Base-by-base conservation (phyloP, 2,888 invertebrate species). In the Antitype chi region DNA sequence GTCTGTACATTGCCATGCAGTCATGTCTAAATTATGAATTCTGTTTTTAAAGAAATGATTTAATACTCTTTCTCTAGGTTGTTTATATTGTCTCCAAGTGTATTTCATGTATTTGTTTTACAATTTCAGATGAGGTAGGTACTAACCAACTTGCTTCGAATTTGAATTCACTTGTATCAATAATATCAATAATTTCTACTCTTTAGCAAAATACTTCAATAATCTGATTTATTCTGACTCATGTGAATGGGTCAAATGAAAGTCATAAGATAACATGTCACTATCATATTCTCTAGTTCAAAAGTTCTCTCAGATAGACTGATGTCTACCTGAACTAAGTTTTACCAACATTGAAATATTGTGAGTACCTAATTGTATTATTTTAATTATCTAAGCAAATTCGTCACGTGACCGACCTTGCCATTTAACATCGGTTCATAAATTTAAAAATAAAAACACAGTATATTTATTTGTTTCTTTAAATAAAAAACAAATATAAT, bases 201-300 rank as follows among this genome's bases (percentile, higher is more conserved):
- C 1, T 49, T 57, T n/a, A 38, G 25, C 23, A 59, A 43, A 49
- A 28, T 47, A 60, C 38, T 49, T 60, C 5, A 52, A 17, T 66
- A 78, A 74, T 49, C 64, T 55, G 13, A 62, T 55, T 75, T 53
- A 49, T 47, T 53, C 17, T 15, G 23, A 47, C 32, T 82, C 52
- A 38, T 64, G 43, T 64, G 67, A 76, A 71, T 72, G 64, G 86
- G 84, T 85, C 72, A 74, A 74, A 74, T 77, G 63, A 71, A 84
- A 70, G 83, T 84, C 77, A 72, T 43, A 70, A 67, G 69, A 84
- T 77, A 77, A 76, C 55, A 69, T 49, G 55, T 53, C 28, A 15
- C 7, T 72, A 74, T 63, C 74, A 69, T 49, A 63, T 72, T 74
- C 71, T 66, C 74, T 69, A 82, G 83, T 82, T 85, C 74, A 70